A percentile compares a stretch with the other conserved stretches of the same genome.
Evolutionary conservation across 2,797 vertebrate species (phyloP).

Genomic region (Eidolon dupreanum): DNA sequence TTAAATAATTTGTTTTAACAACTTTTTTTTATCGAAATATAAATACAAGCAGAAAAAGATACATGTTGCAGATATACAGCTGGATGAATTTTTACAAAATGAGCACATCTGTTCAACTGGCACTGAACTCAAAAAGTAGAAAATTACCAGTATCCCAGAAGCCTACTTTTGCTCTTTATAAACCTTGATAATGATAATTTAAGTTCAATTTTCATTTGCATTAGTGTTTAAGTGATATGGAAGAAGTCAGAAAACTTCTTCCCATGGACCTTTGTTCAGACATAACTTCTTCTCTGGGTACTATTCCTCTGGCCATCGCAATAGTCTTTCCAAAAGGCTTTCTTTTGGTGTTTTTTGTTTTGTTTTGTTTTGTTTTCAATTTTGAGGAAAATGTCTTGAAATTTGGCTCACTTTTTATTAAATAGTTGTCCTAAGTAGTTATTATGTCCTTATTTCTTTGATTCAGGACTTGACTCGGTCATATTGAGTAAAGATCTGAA

Average conservation of each 20-base stretch:
- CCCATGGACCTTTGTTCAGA: background rate
- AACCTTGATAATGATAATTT: background rate
- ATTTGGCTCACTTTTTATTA: background rate
- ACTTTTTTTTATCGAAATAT: background rate
- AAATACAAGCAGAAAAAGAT: background rate
- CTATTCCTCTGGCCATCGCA: background rate
- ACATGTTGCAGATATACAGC: rapidly evolving
- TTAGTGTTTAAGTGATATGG: background rate
- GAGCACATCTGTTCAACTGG: background rate
- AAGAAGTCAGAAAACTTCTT: background rate
- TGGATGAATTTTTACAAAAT: background rate
- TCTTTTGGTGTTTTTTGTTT: background rate
- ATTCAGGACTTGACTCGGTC: background rate
- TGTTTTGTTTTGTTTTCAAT: background rate
- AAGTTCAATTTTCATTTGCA: background rate
- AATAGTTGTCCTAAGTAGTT: background rate
- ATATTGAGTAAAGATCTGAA: background rate
- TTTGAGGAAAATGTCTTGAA: background rate
- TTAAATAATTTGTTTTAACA: background rate
- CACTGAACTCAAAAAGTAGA: background rate
- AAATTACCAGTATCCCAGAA: background rate
- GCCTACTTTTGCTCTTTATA: background rate
- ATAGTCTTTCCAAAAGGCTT: background rate
- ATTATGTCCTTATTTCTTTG: background rate
- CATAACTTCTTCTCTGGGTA: too few relatives aligned